phyloP scores from a whole-genome alignment of 2,888 invertebrate genomes.

The Drosophila imparisetae region DNA sequence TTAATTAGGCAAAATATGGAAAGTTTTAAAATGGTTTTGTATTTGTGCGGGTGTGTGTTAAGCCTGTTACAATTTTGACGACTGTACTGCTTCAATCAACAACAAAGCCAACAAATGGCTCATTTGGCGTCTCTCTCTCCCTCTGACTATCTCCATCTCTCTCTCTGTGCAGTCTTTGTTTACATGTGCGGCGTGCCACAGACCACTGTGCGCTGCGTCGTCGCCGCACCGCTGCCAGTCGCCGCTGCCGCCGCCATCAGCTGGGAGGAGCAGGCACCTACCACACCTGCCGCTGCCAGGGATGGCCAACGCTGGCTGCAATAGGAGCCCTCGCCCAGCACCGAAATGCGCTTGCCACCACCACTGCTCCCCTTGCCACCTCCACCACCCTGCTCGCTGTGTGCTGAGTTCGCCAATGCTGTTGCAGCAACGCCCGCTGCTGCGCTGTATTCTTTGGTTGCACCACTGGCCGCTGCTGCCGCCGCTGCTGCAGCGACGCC shows the following conservation, averaged over 20 bases:
- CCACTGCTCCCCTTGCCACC: constrained; percentile 81
- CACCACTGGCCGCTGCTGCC: constrained; percentile 43
- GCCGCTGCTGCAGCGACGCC: constrained; percentile 81
- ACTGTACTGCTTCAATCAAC: constrained; percentile 78
- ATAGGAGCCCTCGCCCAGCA: constrained; percentile 84
- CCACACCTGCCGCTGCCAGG: constrained; percentile 79
- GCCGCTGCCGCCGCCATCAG: constrained; percentile 76
- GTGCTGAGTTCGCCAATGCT: constrained; percentile 31
- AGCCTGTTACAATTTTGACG: constrained; percentile 73
- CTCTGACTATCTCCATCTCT: constrained; percentile 44
- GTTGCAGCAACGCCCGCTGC: constrained; percentile 30
- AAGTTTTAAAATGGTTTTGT: neutral
- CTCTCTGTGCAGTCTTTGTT: constrained; percentile 57
- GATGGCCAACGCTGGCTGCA: constrained; percentile 84
- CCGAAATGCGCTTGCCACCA: constrained; percentile 84
- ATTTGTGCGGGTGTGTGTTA: constrained; percentile 33
- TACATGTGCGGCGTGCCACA: constrained; percentile 85
- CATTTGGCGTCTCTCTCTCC: constrained; percentile 76
- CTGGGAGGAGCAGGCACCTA: constrained; percentile 78
- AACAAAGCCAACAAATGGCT: constrained; percentile 62
- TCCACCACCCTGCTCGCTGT: neutral
- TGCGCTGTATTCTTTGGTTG: constrained; percentile 77
- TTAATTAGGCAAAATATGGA: neutral
- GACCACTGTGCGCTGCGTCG: constrained; percentile 81
- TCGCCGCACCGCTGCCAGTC: constrained; percentile 69